A percentile compares a stretch with the other conserved stretches of the same genome.
These are phyloP conservation scores for Phaenicophaeus curvirostris DNA, from an alignment of 2,797 vertebrate genomes.

Conservation along the genomic window DNA sequence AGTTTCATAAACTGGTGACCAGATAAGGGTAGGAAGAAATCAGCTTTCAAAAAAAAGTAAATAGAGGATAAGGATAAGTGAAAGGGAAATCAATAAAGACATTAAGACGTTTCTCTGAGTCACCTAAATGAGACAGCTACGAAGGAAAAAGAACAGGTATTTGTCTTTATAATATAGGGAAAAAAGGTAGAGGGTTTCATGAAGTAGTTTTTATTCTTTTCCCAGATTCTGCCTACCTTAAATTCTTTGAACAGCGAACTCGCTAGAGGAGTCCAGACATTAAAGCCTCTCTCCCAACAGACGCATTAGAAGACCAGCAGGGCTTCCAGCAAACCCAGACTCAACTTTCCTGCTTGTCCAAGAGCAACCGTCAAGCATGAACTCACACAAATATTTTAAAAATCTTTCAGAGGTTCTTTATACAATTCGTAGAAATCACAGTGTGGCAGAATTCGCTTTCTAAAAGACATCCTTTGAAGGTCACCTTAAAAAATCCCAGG, in stretches of 20 bases:
- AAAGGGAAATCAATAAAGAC: slow-evolving; percentile 2
- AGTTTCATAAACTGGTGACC: neutral
- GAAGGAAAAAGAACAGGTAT: neutral
- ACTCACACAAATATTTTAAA: neutral
- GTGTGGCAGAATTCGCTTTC: neutral
- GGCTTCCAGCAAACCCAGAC: neutral
- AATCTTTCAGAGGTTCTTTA: neutral
- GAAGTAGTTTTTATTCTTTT: neutral
- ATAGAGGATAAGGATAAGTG: neutral
- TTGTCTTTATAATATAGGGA: neutral
- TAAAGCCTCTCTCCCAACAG: neutral
- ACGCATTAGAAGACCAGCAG: neutral
- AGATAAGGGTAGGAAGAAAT: neutral
- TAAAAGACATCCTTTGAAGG: slow-evolving; percentile 14
- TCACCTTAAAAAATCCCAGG: slow-evolving; percentile 23
- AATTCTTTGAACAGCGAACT: neutral
- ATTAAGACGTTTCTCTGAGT: neutral
- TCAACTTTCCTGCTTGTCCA: neutral
- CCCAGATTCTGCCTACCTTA: neutral
- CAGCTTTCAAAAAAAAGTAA: neutral
- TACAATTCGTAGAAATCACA: neutral
- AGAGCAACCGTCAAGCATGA: neutral
- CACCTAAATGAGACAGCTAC: neutral
- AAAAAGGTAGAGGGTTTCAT: neutral
- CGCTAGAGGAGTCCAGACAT: neutral